Evolutionary conservation across 2,888 invertebrate species (phyloP), one percentile per base, ranked within the genome.

Genomic region (Drosophila cracens): DNA sequence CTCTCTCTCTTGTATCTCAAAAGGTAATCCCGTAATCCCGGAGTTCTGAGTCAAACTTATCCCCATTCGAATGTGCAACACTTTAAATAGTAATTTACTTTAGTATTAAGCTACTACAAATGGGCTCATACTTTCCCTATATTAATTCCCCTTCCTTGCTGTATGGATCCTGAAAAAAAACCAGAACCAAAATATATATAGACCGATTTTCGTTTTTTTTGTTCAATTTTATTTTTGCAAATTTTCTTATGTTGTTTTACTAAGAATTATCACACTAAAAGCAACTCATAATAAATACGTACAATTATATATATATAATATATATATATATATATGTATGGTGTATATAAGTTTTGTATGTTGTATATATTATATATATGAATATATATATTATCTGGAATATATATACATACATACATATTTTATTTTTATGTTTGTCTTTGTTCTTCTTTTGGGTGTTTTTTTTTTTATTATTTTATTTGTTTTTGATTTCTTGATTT

Each of bases 251-350:
- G 34, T 71, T 58, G 54, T 80, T 77, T 82, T 72, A 82, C 79
- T 87, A 84, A 79, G 84, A 72, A 79, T 87, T 84, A 84, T 84
- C 84, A 84, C 84, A 87, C 84, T 84, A 84, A 84, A 84, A 85
- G 84, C 84, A 84, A 84, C 84, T 87, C 87, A 84, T 85, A 84
- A 85, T 85, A 87, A 84, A 87, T 84, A 79, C 76, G 72, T 79
- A 83, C 79, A 79, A 56, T 83, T 86, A 46, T 46, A 46, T 46
- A 46, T 46, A 43, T 43, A 43, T 18, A 38, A 40, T 11, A n/a
- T 38, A 38, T 38, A 18, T 38, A 40, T 60, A 11, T 34, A 54
- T 65, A 52, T 52, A 8, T 60, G 54, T 65, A 58, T 73, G 62
- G 62, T 78, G 67, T 79, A 70, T 75, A 59, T 78, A 66, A 76